Evolutionary conservation across 37 sponge, comb jelly and placozoan species (phyloP).

Genomic region (Corticium candelabrum): DNA sequence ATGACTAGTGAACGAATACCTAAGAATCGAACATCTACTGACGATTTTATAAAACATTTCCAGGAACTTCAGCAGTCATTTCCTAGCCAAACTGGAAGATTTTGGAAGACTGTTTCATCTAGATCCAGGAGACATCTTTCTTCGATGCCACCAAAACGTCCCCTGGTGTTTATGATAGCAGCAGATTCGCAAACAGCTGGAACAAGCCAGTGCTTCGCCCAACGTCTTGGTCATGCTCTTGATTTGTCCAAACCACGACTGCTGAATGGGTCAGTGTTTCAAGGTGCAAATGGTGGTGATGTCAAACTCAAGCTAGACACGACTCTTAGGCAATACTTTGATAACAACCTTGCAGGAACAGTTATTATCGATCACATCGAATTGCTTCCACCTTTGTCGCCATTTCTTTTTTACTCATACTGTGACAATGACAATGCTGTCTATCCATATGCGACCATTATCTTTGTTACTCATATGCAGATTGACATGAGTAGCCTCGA

Average conservation of each 20-base stretch:
- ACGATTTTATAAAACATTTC: too few species aligned
- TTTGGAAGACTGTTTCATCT: not conserved
- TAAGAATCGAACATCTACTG: too few species aligned
- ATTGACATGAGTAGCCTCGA: not conserved
- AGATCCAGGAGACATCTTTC: not conserved
- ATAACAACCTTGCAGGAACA: not conserved
- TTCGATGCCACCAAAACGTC: not conserved
- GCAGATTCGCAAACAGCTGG: not conserved
- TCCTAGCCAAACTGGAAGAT: not conserved
- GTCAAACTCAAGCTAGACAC: not conserved
- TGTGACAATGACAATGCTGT: not conserved
- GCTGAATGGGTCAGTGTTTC: not conserved
- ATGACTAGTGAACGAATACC: too few species aligned
- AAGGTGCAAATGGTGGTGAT: not conserved
- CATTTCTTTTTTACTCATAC: conserved; percentile 8
- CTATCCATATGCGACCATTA: not conserved
- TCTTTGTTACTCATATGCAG: not conserved
- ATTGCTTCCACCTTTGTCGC: not conserved
- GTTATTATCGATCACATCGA: not conserved
- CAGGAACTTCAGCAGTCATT: not conserved
- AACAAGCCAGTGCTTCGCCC: not conserved
- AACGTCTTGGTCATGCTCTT: not conserved
- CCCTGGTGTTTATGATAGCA: not conserved
- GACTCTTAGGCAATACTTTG: not conserved
- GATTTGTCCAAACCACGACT: not conserved